phyloP scores from a whole-genome alignment of 2,113 vertebrate species.

The Corapipo altera region DNA sequence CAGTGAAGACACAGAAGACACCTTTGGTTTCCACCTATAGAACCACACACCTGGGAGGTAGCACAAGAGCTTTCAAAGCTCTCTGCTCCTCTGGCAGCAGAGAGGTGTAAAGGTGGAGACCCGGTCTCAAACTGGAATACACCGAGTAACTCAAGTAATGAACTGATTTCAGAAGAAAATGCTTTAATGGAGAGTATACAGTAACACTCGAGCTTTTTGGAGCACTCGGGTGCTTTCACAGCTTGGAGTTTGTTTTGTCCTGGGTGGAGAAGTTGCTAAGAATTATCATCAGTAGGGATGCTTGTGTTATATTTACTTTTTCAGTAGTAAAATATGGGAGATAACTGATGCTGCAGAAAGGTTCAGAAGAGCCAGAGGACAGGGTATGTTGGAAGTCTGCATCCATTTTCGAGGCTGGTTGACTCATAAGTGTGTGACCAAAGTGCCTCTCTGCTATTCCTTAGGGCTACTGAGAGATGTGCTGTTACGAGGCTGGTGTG shows the following conservation, averaged over 20 bases:
- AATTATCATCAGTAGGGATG: neutral
- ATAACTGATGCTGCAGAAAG: neutral
- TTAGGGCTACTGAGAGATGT: neutral
- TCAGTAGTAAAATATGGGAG: neutral
- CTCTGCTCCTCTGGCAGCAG: neutral
- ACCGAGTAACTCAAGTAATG: neutral
- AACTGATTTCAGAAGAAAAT: neutral
- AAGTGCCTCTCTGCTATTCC: neutral
- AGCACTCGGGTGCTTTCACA: neutral
- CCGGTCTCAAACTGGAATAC: neutral
- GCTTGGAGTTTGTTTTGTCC: neutral
- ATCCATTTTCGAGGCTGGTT: neutral
- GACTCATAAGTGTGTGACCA: neutral
- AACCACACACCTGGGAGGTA: neutral
- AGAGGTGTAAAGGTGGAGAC: neutral
- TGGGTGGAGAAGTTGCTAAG: neutral
- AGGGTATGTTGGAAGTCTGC: neutral
- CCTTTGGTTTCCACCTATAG: neutral
- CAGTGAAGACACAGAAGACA: neutral
- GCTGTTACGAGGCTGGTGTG: neutral
- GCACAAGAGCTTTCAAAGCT: neutral
- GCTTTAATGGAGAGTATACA: neutral
- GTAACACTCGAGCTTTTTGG: rapidly evolving
- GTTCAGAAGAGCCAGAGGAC: neutral
- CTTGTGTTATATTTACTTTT: neutral